Evolutionary conservation across 2,888 invertebrate species (phyloP), one percentile per base, ranked within the genome.

Genomic region (Pollenia angustigena): DNA sequence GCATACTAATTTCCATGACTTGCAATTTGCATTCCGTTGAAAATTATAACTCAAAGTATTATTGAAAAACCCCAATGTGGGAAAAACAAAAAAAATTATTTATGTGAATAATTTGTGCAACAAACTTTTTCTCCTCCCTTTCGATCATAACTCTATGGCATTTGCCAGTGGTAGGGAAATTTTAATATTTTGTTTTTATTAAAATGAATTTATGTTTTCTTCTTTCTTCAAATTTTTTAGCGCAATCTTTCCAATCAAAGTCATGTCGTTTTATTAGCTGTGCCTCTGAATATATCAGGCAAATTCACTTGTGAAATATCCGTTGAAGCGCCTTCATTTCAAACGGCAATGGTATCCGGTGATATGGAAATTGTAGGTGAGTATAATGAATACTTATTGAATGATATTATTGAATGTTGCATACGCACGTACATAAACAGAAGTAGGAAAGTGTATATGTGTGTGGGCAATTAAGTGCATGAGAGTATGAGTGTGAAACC

Each of bases 271-370:
- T 91, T 93, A 88, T 90, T 92, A 90, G 90, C 93, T 88, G 93
- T 93, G 79, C 92, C 93, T 90, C 90, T 92, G 89, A 92, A 91
- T 90, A 92, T 93, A 91, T 93, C 93, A 75, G 93, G 93, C 14
- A 93, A 93, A 91, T 93, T 93, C 90, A 93, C 93, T 90, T 93
- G 93, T 90, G 93, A 93, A 90, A 93, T 93, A 88, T 93, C 93
- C 85, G 93, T 93, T 75, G 93, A 93, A 88, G 93, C 93, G 85
- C 93, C 93, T 78, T 92, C 93, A 84, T 93, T 93, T 89, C 93
- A 93, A 90, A 93, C 93, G 69, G 92, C 92, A 44, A 93, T 93
- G 92, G 93, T 93, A 76, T 93, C 93, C 87, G 93, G 93, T 85
- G 93, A 93, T 91, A 92, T 93, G 93, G 93, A 93, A 91, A 92